Conservation (phyloP, 2,113 vertebrate species). For the Hydrolagus affinis region DNA sequence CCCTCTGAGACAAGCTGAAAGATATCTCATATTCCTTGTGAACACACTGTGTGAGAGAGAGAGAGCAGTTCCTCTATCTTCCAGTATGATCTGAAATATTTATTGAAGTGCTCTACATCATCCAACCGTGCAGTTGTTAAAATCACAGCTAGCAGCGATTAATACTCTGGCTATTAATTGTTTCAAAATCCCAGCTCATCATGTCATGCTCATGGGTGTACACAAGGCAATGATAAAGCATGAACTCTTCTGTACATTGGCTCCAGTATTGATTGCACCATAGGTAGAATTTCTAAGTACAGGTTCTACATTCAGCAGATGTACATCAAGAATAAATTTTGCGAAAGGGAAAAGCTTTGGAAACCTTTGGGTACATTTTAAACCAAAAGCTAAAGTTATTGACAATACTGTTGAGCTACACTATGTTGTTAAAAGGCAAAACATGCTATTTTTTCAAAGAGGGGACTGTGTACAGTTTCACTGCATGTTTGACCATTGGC, state of each 20-base stretch:
- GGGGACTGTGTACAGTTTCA: too few species aligned
- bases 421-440: not conserved
- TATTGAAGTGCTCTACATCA: slow-evolving; percentile 20
- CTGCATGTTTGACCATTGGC: not conserved
- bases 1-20: not conserved
- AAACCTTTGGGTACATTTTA: not conserved
- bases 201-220: not conserved
- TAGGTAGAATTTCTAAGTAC: not conserved
- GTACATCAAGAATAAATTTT: not conserved
- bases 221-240: not conserved
- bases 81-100: slow-evolving; percentile 17
- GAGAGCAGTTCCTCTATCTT: slow-evolving; percentile 7
- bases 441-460: not conserved
- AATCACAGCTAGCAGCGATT: slow-evolving; percentile 4
- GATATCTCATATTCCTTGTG: slow-evolving; percentile 10
- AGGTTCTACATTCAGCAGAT: not conserved
- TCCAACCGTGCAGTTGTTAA: slow-evolving; percentile 26
- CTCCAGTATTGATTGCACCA: not conserved
- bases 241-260: not conserved
- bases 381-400: not conserved
- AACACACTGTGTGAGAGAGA: not conserved
- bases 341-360: not conserved
- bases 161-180: slow-evolving; percentile 23
- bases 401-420: not conserved
- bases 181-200: not conserved